Percentiles rank a stretch among this genome's conserved stretches.
Conservation (phyloP, 2,888 invertebrate genomes). For the Lagria hirta region DNA sequence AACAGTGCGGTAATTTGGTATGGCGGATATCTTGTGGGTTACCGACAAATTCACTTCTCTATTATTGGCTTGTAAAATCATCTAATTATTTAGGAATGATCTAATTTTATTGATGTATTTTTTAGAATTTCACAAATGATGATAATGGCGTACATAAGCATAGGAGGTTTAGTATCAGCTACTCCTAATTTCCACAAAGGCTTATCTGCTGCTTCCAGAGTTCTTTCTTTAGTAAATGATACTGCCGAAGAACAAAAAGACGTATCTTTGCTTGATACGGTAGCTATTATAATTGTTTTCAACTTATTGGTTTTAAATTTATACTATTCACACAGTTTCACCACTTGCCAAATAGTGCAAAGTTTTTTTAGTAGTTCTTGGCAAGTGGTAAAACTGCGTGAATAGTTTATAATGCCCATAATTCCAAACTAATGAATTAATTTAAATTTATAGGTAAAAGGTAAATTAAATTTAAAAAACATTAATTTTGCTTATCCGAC, state of each 20-base stretch:
- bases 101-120: neutral
- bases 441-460: too few relatives aligned
- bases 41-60: conserved; percentile 63
- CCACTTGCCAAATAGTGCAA: too few relatives aligned
- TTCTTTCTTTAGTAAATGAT: conserved; percentile 64
- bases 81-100: neutral
- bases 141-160: conserved; percentile 69
- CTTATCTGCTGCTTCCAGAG: conserved; percentile 68
- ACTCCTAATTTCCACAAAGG: conserved; percentile 83
- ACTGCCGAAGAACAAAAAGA: conserved; percentile 59
- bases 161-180: conserved; percentile 68
- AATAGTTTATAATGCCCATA: too few relatives aligned
- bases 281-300: too few relatives aligned
- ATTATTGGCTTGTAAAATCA: conserved; percentile 63
- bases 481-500: conserved; percentile 77
- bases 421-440: too few relatives aligned
- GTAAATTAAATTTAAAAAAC: conserved; percentile 65
- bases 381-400: too few relatives aligned
- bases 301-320: too few relatives aligned
- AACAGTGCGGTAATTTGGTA: conserved; percentile 73
- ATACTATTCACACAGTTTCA: too few relatives aligned
- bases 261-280: conserved; percentile 35
- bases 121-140: conserved; percentile 71
- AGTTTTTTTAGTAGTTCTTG: too few relatives aligned
- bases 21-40: conserved; percentile 68